Evolutionary conservation across 2,888 invertebrate genomes (phyloP), one percentile per base, ranked within the genome.

Genomic region (Sinelater perroti): DNA sequence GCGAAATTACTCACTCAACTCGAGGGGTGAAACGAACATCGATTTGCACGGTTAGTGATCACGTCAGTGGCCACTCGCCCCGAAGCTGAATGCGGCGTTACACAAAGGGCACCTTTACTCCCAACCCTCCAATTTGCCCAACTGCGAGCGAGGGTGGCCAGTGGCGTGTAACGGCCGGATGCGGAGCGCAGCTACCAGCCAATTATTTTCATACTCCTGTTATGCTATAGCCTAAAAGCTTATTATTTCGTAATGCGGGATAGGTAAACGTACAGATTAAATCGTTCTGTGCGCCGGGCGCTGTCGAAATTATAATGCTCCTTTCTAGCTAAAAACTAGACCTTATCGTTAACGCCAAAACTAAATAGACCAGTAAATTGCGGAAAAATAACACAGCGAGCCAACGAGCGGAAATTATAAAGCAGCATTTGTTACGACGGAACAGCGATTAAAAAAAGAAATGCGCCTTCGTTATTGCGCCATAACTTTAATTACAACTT

Each of bases 11-110:
- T 55, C 52, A 58, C 57, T 62, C 60, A 44, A 62, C 63, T 69
- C 63, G 69, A 69, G 71, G 73, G 73, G 70, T 66, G 73, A 74
- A 73, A 69, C 73, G 74, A 74, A 76, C 76, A 76, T 76, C 76
- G 75, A 76, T 76, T 76, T 75, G 74, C 74, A 76, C 75, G 75
- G 72, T 69, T 74, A 72, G 74, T 76, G 76, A 76, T 76, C 75
- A 74, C 74, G 74, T 75, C 75, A 75, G 74, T 73, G 72, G 73
- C 74, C 74, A 75, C 75, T 75, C 74, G 73, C 68, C 72, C 75
- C 42, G 62, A 60, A 54, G 73, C 72, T 73, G 71, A 71, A 69
- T 65, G 68, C 68, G 65, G 68, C 65, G 68, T 71, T 71, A 72
- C 72, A 73, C 74, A 73, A 74, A 74, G 68, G 68, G 63, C 61